These are phyloP conservation scores for Cisticola juncidis DNA, from an alignment of 2,113 vertebrate species.

Conservation along the genomic window DNA sequence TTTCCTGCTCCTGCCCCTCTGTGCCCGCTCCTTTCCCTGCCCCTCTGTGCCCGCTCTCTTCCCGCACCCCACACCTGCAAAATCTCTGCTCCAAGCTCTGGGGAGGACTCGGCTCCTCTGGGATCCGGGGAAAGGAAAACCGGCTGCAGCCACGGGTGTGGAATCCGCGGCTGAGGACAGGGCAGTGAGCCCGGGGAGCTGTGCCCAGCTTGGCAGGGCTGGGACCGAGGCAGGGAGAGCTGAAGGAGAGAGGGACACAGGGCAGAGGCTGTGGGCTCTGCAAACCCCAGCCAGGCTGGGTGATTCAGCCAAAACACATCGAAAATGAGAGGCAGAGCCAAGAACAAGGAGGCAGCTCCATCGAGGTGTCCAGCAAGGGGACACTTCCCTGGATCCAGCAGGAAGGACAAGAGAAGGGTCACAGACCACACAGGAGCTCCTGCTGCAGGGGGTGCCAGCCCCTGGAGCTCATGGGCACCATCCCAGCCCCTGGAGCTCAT, in stretches of 20 bases:
- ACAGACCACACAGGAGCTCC: fast-evolving
- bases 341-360: neutral
- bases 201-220: neutral
- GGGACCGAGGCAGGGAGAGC: neutral
- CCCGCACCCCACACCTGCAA: neutral
- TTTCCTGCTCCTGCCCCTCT: too few relatives aligned
- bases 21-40: too few relatives aligned
- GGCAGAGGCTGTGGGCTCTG: neutral
- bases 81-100: fast-evolving
- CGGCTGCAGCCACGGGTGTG: neutral
- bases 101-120: neutral
- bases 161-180: neutral
- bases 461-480: too few relatives aligned
- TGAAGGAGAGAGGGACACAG: neutral
- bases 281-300: neutral
- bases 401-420: neutral
- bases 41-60: too few relatives aligned
- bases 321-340: neutral
- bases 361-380: neutral
- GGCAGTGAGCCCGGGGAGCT: neutral
- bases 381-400: neutral
- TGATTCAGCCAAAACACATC: constrained; percentile 9
- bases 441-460: neutral
- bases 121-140: neutral
- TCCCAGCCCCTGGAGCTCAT: too few relatives aligned